Evolutionary conservation across 2,888 invertebrate genomes (phyloP).

Genomic region (Gasteruption jaculator): DNA sequence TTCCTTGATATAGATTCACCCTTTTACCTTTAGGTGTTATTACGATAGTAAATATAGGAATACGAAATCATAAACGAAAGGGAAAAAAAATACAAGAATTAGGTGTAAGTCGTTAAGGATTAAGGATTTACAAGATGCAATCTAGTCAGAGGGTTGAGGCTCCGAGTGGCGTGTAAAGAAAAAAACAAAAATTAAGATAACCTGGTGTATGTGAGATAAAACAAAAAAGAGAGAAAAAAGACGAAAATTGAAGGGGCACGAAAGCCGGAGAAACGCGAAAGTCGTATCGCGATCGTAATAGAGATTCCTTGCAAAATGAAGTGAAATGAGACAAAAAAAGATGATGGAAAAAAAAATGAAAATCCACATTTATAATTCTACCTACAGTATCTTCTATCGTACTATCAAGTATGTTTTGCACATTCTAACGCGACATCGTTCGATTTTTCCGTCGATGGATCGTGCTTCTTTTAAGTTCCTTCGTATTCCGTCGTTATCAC

Average conservation of each 20-base stretch:
- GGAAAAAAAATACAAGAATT: conserved; percentile 25
- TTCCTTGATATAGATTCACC: conserved; percentile 36
- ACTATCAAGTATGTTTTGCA: conserved; percentile 27
- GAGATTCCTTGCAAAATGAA: conserved; percentile 8
- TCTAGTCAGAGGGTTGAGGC: conserved; percentile 46
- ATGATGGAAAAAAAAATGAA: conserved; percentile 24
- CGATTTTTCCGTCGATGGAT: too few relatives aligned
- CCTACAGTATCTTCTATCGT: conserved; percentile 31
- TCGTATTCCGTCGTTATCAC: too few relatives aligned
- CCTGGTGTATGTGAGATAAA: too few relatives aligned
- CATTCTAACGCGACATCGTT: conserved; percentile 32
- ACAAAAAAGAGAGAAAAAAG: conserved; percentile 7
- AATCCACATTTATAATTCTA: conserved; percentile 32
- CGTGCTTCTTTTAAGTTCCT: too few relatives aligned
- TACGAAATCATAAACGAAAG: conserved; percentile 32
- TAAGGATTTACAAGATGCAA: conserved; percentile 46
- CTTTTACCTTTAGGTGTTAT: conserved; percentile 49
- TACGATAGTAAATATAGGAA: conserved; percentile 41
- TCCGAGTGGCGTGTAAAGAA: conserved; percentile 10
- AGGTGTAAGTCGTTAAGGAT: conserved; percentile 36
- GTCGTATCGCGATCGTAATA: conserved; percentile 17
- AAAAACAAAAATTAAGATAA: conserved; percentile 1
- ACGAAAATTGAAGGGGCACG: conserved; percentile 7
- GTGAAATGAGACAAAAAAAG: conserved; percentile 19
- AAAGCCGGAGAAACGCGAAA: conserved; percentile 24